Conservation (phyloP, 2,113 vertebrate species). For the Scomber scombrus region DNA sequence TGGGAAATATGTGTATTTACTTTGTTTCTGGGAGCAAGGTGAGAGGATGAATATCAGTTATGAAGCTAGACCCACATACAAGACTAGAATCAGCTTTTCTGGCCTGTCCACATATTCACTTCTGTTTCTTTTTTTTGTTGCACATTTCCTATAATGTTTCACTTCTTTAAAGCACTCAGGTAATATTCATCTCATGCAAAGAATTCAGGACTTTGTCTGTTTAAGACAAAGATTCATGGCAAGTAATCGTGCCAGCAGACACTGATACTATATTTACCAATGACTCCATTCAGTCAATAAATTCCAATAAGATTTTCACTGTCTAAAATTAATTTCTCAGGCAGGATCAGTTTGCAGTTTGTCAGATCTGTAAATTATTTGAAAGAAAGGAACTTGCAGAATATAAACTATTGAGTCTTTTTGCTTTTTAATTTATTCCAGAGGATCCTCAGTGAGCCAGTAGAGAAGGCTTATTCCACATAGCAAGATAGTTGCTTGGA, state of each 20-base stretch:
- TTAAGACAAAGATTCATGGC: not conserved
- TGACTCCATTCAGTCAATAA: not conserved
- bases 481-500: constrained; percentile 56
- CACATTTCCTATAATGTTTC: no score
- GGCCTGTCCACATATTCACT: no score
- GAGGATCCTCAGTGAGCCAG: not conserved
- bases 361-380: not conserved
- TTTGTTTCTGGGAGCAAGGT: no score
- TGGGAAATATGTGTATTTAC: no score
- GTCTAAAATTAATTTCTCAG: not conserved
- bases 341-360: not conserved
- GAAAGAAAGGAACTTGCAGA: not conserved
- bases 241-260: not conserved
- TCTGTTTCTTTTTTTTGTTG: no score
- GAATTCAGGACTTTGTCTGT: no score
- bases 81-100: no score
- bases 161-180: no score
- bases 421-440: not conserved
- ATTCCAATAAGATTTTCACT: not conserved
- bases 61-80: no score
- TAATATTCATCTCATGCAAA: not conserved
- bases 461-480: constrained; percentile 32
- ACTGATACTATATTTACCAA: not conserved
- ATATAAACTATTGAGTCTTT: not conserved
- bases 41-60: no score